phyloP scores from a whole-genome alignment of 2,888 invertebrate species.

The Phytoseiulus persimilis region DNA sequence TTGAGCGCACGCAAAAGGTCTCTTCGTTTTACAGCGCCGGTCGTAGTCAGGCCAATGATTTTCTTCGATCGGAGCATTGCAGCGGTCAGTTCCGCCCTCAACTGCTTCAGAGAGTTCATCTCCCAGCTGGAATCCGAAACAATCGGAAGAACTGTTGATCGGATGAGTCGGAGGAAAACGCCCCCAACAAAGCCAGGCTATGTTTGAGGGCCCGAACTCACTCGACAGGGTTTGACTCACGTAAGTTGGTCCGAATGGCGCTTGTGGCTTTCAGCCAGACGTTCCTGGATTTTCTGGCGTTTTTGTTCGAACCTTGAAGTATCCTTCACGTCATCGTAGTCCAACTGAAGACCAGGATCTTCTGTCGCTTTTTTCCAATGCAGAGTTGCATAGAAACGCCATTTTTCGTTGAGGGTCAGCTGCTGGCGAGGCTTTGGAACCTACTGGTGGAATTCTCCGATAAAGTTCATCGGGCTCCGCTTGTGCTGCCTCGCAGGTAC shows the following conservation, averaged over 20 bases:
- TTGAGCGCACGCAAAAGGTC: conserved; percentile 47
- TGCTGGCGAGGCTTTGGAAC: background rate
- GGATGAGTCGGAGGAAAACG: too few species aligned
- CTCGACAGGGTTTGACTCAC: background rate
- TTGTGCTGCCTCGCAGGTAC: too few species aligned
- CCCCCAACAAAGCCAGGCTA: too few species aligned
- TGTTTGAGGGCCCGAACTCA: too few species aligned
- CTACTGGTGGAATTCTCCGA: background rate
- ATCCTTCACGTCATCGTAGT: background rate
- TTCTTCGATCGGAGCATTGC: background rate
- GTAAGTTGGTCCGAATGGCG: background rate
- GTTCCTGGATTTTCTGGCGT: background rate
- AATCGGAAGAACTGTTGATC: too few species aligned
- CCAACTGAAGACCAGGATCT: background rate
- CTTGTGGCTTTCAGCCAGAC: background rate
- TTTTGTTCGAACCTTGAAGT: background rate
- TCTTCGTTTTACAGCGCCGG: conserved; percentile 47
- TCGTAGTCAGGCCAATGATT: conserved; percentile 47
- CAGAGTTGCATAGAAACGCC: conserved; percentile 11
- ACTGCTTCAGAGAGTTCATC: too few species aligned
- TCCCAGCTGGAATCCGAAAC: too few species aligned
- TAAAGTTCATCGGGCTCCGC: too few species aligned
- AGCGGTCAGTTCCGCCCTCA: too few species aligned
- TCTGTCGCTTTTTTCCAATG: background rate
- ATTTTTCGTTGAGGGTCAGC: conserved; percentile 14